A percentile compares a stretch with the other conserved stretches of the same genome.
Evolutionary conservation across 2,113 vertebrate species (phyloP).

Genomic region (Hassar affinis): DNA sequence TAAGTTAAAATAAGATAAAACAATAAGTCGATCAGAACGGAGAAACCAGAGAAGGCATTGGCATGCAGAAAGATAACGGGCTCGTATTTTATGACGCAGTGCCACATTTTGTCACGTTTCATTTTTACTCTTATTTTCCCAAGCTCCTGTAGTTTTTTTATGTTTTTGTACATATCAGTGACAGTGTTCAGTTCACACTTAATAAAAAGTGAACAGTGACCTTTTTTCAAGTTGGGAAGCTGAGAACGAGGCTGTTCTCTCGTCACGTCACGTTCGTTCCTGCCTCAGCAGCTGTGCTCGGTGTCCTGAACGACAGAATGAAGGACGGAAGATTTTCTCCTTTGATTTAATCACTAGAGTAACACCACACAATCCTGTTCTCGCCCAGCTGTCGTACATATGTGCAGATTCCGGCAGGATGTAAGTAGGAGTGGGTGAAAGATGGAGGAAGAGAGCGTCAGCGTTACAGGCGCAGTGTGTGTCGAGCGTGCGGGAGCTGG

Average conservation of each 20-base stretch:
- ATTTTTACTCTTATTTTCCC: neutral
- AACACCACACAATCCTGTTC: neutral
- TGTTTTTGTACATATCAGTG: neutral
- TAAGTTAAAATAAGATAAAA: no score
- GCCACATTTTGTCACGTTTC: neutral
- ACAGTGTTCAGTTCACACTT: neutral
- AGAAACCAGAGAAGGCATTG: neutral
- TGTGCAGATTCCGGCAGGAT: conserved; percentile 4
- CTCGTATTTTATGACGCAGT: neutral
- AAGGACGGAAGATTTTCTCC: neutral
- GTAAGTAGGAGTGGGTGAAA: conserved; percentile 21
- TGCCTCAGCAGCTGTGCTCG: conserved; percentile 7
- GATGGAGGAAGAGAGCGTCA: neutral
- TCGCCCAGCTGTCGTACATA: neutral
- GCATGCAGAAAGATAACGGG: neutral
- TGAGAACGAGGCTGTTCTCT: neutral
- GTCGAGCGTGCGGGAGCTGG: conserved; percentile 33
- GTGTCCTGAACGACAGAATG: neutral
- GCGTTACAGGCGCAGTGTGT: conserved; percentile 2
- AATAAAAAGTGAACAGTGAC: neutral
- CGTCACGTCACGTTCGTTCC: neutral
- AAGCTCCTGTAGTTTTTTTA: neutral
- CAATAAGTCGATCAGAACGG: no score
- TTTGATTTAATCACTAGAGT: neutral
- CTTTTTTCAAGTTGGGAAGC: neutral